phyloP scores from a whole-genome alignment of 1,140 invertebrate species.

The Drosophila novamexicana region DNA sequence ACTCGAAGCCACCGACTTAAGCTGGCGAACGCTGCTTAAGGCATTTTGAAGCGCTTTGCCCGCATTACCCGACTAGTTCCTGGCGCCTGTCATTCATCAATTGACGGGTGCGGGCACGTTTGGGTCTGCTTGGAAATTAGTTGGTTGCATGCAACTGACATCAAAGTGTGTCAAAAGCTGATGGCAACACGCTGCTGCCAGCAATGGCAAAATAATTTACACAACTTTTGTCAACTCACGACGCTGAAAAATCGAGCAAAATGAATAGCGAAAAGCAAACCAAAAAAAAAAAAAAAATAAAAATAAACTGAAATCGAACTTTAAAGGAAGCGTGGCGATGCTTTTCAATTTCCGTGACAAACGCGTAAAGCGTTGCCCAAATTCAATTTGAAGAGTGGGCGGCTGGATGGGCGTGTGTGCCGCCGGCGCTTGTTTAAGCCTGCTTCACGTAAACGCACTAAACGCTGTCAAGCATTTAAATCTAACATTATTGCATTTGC shows the following conservation, averaged over 20 bases:
- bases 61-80: constrained; percentile 39
- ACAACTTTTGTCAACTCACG: constrained; percentile 74
- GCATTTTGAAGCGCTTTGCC: constrained; percentile 45
- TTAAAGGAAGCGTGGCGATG: constrained; percentile 44
- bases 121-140: constrained; percentile 60
- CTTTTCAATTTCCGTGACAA: constrained; percentile 79
- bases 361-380: constrained; percentile 63
- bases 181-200: constrained; percentile 34
- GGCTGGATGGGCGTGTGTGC: neutral
- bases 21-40: constrained; percentile 18
- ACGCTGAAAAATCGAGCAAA: constrained; percentile 16
- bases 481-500: constrained; percentile 78
- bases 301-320: constrained; percentile 25
- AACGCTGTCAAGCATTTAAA: constrained; percentile 72
- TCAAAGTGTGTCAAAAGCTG: constrained; percentile 74
- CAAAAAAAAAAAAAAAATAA: neutral
- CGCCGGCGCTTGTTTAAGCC: no score
- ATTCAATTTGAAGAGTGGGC: constrained; percentile 59
- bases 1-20: constrained; percentile 8
- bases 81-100: constrained; percentile 65
- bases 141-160: constrained; percentile 71
- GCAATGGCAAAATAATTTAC: constrained; percentile 74
- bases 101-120: neutral
- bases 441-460: constrained; percentile 48
- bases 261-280: neutral